Evolutionary conservation across 2,888 invertebrate species (phyloP), one percentile per base, ranked within the genome.

Genomic region (Scaptomyza tumidula): DNA sequence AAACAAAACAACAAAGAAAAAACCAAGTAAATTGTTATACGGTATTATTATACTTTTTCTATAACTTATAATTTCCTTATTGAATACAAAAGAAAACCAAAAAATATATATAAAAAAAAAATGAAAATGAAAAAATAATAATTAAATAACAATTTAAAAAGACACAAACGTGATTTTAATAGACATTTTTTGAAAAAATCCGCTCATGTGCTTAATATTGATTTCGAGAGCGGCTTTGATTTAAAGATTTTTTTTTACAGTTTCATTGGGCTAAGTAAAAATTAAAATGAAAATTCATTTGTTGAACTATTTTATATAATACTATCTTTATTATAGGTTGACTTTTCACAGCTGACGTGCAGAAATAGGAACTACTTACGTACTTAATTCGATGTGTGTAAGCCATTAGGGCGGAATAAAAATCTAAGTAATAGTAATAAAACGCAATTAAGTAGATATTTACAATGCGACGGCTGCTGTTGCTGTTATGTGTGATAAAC

Each of bases 21-120:
- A 58, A 65, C 62, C 70, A 88, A 85, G 88, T 88, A 85, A 89
- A 90, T 90, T 90, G 90, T 90, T 90, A 90, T 90, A 90, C 91
- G 89, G 90, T 90, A 90, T 90, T 90, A 90, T 90, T 90, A 90
- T 90, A 90, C 90, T 90, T 90, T 90, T 90, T 90, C 91, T 90
- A 90, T 90, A 90, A 89, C 86, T 90, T 90, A 90, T 90, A 86
- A 90, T 90, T 90, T 90, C 89, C 86, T 88, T 89, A 90, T 88
- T 89, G 88, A 89, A 85, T 86, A 89, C 81, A 64, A 80, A 80
- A 69, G 63, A 66, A 53, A 75, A 77, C 52, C 37, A 75, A 61
- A 49, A 41, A 0, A 75, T 61, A 49, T 37, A 89, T 6, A 37
- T 37, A 6, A 9, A 44, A 49, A 56, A 43, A 54, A 60, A 59